Evolutionary conservation across 1,140 invertebrate genomes (phyloP).

Genomic region (Drosophila lacertosa): DNA sequence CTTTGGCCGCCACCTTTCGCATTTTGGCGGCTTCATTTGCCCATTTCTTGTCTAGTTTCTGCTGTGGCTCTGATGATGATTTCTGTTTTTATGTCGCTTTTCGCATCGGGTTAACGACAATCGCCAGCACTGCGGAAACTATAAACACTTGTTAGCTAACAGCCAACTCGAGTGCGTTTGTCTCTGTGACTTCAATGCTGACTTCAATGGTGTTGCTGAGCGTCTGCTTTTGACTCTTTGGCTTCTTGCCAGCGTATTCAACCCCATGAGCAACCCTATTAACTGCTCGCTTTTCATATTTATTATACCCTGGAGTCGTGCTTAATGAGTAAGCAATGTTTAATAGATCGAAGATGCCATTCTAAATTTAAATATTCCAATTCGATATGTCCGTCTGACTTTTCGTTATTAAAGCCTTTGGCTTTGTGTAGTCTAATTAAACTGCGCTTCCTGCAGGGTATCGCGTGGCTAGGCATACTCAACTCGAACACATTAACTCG

Average conservation of each 20-base stretch:
- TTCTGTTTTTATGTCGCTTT: background rate
- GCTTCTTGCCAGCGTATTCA: conserved; percentile 7
- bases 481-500: background rate
- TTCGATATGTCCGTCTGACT: no score
- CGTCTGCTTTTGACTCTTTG: background rate
- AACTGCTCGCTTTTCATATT: conserved; percentile 12
- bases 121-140: conserved; percentile 19
- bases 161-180: conserved; percentile 14
- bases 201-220: background rate
- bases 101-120: conserved; percentile 11
- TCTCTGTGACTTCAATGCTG: background rate
- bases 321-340: no score
- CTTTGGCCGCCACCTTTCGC: conserved; percentile 14
- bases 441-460: no score
- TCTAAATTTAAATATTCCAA: no score
- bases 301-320: conserved; percentile 3
- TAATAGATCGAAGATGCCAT: no score
- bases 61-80: conserved; percentile 1
- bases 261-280: conserved; percentile 28
- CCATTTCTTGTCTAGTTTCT: conserved; percentile 2
- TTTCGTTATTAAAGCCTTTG: no score
- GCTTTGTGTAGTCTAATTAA: no score
- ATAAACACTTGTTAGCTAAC: conserved; percentile 22
- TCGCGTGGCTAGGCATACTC: no score
- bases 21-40: conserved; percentile 17